Base-by-base conservation (phyloP, 2,888 invertebrate genomes). In the Drosophila flavopinicola region DNA sequence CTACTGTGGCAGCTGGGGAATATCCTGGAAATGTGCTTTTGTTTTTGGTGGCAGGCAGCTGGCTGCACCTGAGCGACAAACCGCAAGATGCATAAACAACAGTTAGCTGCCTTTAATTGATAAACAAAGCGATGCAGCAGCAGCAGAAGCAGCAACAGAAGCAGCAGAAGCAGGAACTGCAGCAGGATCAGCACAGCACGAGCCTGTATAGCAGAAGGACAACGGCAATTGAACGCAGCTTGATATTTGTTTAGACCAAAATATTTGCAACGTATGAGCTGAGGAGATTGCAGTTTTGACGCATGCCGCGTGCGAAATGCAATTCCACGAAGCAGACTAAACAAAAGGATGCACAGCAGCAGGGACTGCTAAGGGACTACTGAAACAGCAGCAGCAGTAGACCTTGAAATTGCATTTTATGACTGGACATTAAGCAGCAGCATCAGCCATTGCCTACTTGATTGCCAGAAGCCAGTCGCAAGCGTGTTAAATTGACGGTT, bases 361-460 rank as follows among this genome's bases (percentile, higher is more conserved):
- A 78, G n/a, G n/a, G n/a, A n/a, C n/a, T n/a, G 33, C 15, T 29
- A 37, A 32, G 25, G 51, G 54, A 77, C 79, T 79, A 83, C 79
- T 59, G 80, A 79, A 83, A 64, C 76, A 30, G 77, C 69, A 75
- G 72, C 47, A 13, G 47, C 24, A 72, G 24, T 7, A 35, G 35
- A 70, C 80, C 85, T 84, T 84, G 82, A 80, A 84, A 80, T 84
- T 74, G 53, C 67, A 84, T 70, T 80, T 84, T 84, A 80, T 74
- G 85, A 59, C 60, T 49, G 60, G 60, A 77, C 83, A 83, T 79
- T 83, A 79, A 75, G 52, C 45, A 10, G 17, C 27, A 15, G 44
- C 35, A 17, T 11, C 11, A 33, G 10, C n/a, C n/a, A n/a, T n/a
- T n/a, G 10, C n/a, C 17, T 10, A 17, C 17, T 10, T 7, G 17